Evolutionary conservation across 2,888 invertebrate species (phyloP), one percentile per base, ranked within the genome.

Genomic region (Helicoverpa assulta): DNA sequence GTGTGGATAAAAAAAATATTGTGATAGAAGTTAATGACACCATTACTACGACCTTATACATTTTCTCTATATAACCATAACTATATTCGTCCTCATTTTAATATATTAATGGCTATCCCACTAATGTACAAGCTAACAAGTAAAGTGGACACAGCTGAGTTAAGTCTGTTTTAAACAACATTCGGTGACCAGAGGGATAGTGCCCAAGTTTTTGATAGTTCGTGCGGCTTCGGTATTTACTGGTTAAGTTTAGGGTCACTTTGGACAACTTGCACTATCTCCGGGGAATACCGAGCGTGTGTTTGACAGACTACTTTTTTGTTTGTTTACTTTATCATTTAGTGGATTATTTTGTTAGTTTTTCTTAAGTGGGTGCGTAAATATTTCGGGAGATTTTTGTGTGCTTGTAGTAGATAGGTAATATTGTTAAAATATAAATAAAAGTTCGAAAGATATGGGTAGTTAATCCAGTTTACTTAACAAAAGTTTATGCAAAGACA

Each of bases 191-290:
- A 93, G 92, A 91, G 93, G 91, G 92, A 87, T 90, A 88, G 90
- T 88, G 89, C 87, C 90, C 89, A 95, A 94, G 95, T 95, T 95
- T 94, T 94, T 94, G 95, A 95, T 95, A 94, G 95, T 95, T 95
- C 89, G 91, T 92, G 90, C 90, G 93, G 92, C 89, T 93, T 91
- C 91, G 83, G 92, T 95, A 95, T 95, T 95, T 95, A 95, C 95
- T 93, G 94, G 91, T 89, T 89, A 94, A 95, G 95, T 95, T 95
- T 86, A 83, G 93, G 94, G 94, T 93, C 94, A 92, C 91, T 90
- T 89, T 71, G 87, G 84, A 87, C 85, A 91, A 93, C 89, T 92
- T 91, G 82, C 72, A 84, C 67, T 81, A 78, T 86, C 93, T 89
- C 12, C 91, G 74, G 67, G 92, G 93, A 92, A 90, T 86, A 84